Percentiles rank a stretch among this genome's conserved stretches.
Evolutionary conservation across 2,113 vertebrate genomes (phyloP).

Genomic region (Callaeas wilsoni): DNA sequence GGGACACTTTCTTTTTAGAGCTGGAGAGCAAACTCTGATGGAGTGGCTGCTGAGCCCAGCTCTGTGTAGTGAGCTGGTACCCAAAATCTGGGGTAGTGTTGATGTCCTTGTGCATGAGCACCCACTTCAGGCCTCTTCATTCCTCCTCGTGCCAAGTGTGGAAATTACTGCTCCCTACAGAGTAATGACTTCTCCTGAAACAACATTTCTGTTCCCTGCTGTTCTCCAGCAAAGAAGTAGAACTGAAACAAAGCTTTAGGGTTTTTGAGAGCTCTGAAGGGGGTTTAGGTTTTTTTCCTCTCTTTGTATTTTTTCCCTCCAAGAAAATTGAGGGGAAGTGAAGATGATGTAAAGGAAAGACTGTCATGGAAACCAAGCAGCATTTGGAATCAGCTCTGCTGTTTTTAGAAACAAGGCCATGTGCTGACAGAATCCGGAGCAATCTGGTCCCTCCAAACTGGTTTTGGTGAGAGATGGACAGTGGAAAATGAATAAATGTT

Average conservation of each 20-base stretch:
- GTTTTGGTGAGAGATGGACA: neutral
- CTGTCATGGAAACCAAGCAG: constrained; percentile 16
- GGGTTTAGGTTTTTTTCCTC: neutral
- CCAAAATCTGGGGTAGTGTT: neutral
- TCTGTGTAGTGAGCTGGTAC: neutral
- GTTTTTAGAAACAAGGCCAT: neutral
- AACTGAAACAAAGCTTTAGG: neutral
- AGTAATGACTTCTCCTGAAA: neutral
- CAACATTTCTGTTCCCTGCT: neutral
- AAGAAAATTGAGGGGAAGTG: neutral
- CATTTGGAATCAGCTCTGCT: neutral
- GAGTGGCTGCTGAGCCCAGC: neutral
- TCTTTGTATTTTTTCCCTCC: neutral
- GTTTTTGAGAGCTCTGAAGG: neutral
- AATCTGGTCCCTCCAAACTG: neutral
- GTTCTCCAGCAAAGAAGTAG: neutral
- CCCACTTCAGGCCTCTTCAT: neutral
- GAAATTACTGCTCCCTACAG: neutral
- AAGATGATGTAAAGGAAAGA: neutral
- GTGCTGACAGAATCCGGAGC: neutral
- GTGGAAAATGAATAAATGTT: neutral
- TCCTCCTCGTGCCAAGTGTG: neutral
- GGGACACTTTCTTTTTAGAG: neutral
- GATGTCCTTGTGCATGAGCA: neutral
- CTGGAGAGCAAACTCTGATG: neutral